Evolutionary conservation across 2,888 invertebrate species (phyloP).

Genomic region (Lasiommata megera): DNA sequence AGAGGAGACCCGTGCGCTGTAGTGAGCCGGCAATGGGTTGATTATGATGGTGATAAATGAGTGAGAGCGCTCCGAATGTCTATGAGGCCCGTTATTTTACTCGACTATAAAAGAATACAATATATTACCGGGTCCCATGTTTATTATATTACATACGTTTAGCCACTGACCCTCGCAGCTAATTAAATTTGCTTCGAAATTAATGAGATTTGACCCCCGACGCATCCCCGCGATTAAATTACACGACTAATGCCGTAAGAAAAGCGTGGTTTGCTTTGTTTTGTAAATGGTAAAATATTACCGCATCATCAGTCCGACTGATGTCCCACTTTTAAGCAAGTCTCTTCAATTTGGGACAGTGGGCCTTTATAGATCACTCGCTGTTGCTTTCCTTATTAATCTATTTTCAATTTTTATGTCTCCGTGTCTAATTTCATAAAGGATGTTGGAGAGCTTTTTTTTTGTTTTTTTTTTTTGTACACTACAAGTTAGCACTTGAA

Average conservation of each 20-base stretch:
- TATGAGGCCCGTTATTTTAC: slow-evolving; percentile 1
- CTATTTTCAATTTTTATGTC: too few relatives aligned
- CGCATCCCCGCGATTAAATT: slow-evolving; percentile 54
- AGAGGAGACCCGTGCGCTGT: too few relatives aligned
- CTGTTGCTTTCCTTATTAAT: too few relatives aligned
- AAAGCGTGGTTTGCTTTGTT: slow-evolving; percentile 14
- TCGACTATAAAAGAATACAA: slow-evolving; percentile 16
- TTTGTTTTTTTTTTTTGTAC: too few relatives aligned
- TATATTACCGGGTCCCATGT: slow-evolving; percentile 31
- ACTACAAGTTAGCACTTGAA: too few relatives aligned
- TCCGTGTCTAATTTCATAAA: too few relatives aligned
- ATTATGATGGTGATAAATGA: too few relatives aligned
- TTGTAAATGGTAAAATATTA: slow-evolving; percentile 13
- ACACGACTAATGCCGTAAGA: slow-evolving; percentile 36
- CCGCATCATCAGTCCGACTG: background rate
- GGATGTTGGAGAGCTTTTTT: too few relatives aligned
- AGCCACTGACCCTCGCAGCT: slow-evolving; percentile 46
- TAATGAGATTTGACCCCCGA: slow-evolving; percentile 56
- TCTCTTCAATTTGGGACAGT: background rate
- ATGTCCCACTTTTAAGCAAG: background rate
- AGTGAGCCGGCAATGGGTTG: too few relatives aligned
- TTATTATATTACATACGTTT: slow-evolving; percentile 44
- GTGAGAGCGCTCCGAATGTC: background rate
- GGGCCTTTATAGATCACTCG: background rate
- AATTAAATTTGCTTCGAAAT: slow-evolving; percentile 61